phyloP scores from a whole-genome alignment of 2,797 vertebrate species.

The Urocyon cinereoargenteus region DNA sequence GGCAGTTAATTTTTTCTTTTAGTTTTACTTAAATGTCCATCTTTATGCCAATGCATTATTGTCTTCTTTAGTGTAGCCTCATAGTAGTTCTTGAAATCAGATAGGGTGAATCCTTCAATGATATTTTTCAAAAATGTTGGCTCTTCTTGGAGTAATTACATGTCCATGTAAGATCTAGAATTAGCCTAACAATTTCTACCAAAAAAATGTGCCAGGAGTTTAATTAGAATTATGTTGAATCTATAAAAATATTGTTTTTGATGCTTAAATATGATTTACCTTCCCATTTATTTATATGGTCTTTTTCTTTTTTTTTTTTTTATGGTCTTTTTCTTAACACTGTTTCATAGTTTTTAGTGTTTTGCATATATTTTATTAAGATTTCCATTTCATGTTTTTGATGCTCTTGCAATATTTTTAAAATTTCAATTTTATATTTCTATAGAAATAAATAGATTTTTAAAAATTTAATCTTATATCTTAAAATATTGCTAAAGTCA shows the following conservation, averaged over 20 bases:
- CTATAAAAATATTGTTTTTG: background rate
- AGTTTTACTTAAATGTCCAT: background rate
- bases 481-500: background rate
- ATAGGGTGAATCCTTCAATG: background rate
- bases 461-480: background rate
- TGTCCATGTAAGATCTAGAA: background rate
- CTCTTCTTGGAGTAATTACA: background rate
- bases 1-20: background rate
- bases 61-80: background rate
- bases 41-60: background rate
- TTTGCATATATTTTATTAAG: background rate
- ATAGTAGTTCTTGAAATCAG: background rate
- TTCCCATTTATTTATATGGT: background rate
- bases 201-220: background rate
- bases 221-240: background rate
- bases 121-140: background rate
- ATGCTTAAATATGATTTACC: background rate
- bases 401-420: background rate
- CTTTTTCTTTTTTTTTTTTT: slow-evolving; percentile 3
- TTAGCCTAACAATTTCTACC: background rate
- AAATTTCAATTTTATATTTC: background rate
- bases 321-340: background rate
- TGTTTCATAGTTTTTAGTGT: background rate
- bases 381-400: background rate
- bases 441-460: background rate